Evolutionary conservation across 2,113 vertebrate genomes (phyloP).

Genomic region (Ovis aries): ARS-UI_Ramb_v3.0 NC_056079.1:29567001-29567500

Average conservation of each 20-base stretch:
- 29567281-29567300: not conserved
- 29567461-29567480: not conserved
- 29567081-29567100: too few species aligned
- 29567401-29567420: fast-evolving
- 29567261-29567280: not conserved
- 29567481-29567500: not conserved
- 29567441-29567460: not conserved
- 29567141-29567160: not conserved
- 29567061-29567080: too few species aligned
- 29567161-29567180: not conserved
- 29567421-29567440: not conserved
- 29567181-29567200: not conserved
- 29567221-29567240: not conserved
- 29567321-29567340: not conserved
- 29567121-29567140: not conserved
- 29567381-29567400: not conserved
- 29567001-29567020: too few species aligned
- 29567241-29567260: not conserved
- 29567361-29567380: not conserved
- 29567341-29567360: not conserved
- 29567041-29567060: too few species aligned
- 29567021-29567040: too few species aligned
- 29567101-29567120: not conserved
- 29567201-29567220: not conserved
- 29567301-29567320: not conserved